These are phyloP conservation scores for Brachyrhaphis roseni DNA, from an alignment of 2,797 vertebrate species.

Conservation along the genomic window DNA sequence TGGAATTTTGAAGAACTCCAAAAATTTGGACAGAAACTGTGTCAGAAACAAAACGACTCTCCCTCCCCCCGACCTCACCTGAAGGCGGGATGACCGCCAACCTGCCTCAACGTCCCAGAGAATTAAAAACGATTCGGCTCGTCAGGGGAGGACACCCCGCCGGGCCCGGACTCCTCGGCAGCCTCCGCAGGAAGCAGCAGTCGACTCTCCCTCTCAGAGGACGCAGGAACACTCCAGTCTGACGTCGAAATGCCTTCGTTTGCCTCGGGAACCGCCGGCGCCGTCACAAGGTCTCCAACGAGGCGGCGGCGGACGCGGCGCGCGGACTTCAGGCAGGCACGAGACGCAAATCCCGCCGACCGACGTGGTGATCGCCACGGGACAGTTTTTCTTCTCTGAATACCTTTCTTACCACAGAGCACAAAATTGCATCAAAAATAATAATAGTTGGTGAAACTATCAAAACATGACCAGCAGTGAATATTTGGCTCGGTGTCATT, in stretches of 20 bases:
- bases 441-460: constrained; percentile 57
- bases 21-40: constrained; percentile 60
- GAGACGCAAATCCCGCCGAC: constrained; percentile 84
- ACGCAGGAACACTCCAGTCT: constrained; percentile 68
- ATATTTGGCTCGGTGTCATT: constrained; percentile 77
- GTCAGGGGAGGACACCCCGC: constrained; percentile 54
- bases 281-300: constrained; percentile 80
- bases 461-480: constrained; percentile 78
- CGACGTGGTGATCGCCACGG: constrained; percentile 79
- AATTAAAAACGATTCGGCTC: constrained; percentile 61
- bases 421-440: constrained; percentile 65
- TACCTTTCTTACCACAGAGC: constrained; percentile 81
- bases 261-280: constrained; percentile 76
- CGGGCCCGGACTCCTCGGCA: constrained; percentile 60
- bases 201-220: constrained; percentile 59
- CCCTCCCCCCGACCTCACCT: constrained; percentile 72
- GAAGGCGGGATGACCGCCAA: constrained; percentile 77
- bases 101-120: constrained; percentile 48
- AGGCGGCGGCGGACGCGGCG: constrained; percentile 78
- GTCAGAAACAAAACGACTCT: constrained; percentile 58
- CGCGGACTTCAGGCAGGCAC: constrained; percentile 80
- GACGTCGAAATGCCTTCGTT: constrained; percentile 72
- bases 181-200: constrained; percentile 65
- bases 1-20: constrained; percentile 66
- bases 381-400: constrained; percentile 74